Conservation (phyloP, 23 tunicate genomes). For the Botrylloides violaceus region DNA sequence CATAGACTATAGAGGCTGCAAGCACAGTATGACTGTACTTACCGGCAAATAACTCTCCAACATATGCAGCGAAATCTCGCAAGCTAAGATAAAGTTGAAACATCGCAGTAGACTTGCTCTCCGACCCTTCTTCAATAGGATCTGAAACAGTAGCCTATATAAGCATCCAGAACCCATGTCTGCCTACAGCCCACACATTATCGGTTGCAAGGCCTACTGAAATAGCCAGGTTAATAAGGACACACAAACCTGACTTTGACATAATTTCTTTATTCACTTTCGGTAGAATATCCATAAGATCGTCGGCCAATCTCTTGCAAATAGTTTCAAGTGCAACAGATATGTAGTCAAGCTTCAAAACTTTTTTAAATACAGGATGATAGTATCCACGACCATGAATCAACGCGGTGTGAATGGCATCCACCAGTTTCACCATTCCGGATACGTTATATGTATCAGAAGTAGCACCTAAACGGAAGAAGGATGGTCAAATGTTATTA, state of each 20-base stretch:
- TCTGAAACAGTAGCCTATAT: no score
- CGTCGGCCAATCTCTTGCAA: constrained; percentile 32
- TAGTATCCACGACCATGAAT: constrained; percentile 37
- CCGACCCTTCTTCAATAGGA: constrained; percentile 42
- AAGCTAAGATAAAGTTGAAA: constrained; percentile 60
- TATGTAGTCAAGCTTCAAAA: constrained; percentile 59
- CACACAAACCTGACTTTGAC: background rate
- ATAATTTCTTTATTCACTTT: constrained; percentile 47
- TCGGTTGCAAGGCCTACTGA: no score
- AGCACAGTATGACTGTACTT: no score
- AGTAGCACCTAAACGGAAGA: no score
- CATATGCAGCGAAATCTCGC: constrained; percentile 38
- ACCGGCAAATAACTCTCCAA: background rate
- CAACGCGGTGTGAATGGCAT: constrained; percentile 33
- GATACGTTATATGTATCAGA: constrained; percentile 17
- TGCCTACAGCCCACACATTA: no score
- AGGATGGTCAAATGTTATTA: no score
- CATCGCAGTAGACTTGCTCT: constrained; percentile 34
- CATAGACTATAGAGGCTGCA: no score
- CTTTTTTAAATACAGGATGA: constrained; percentile 45
- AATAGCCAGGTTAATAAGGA: no score
- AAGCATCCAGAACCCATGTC: no score
- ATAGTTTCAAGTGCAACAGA: constrained; percentile 22
- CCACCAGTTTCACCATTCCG: constrained; percentile 46
- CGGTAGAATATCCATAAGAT: constrained; percentile 36